Evolutionary conservation across 2,888 invertebrate genomes (phyloP), one percentile per base, ranked within the genome.

Genomic region (Fragum sueziense): DNA sequence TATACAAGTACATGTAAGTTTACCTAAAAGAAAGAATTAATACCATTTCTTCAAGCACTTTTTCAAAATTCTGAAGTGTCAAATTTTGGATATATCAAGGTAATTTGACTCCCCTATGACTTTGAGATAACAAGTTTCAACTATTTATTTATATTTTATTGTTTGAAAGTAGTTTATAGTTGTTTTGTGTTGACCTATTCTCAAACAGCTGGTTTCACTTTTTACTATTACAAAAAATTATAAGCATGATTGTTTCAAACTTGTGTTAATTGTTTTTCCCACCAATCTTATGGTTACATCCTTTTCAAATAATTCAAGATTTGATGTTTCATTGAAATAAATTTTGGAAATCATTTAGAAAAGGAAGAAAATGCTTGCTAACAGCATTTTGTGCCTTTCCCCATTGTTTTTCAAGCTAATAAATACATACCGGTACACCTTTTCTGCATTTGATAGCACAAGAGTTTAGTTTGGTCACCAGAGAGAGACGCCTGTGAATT

Each of bases 131-230:
- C n/a, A n/a, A n/a, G n/a, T 61, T 57, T 22, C 25, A 37, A 22
- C 7, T 67, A 37, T 67, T 67, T 67, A 37, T 67, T 37, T 52
- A 52, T 70, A 33, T 62, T 76, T 47, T 73, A 72, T 71, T 76
- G 80, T 80, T 80, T 76, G 80, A 80, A 70, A 25, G 54, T 80
- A 80, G 80, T 74, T 74, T 27, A 54, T 54, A 68, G 68, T 65
- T 47, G 17, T 70, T 76, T 76, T 33, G 59, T 62, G 68, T 71
- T 77, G 27, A 72, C 72, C 71, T 76, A 76, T 80, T 71, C 70
- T 79, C 54, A 61, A 72, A 29, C 76, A 70, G 76, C 78, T 82
- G 82, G 78, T 82, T n/a, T 82, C 79, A 79, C 82, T 69, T 78
- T 78, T 81, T 80, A 70, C 68, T 34, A 78, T 71, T 78, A 52